A percentile compares a stretch with the other conserved stretches of the same genome.
Evolutionary conservation across 1,140 invertebrate genomes (phyloP).

Genomic region (Rhopalosiphum maidis): DNA sequence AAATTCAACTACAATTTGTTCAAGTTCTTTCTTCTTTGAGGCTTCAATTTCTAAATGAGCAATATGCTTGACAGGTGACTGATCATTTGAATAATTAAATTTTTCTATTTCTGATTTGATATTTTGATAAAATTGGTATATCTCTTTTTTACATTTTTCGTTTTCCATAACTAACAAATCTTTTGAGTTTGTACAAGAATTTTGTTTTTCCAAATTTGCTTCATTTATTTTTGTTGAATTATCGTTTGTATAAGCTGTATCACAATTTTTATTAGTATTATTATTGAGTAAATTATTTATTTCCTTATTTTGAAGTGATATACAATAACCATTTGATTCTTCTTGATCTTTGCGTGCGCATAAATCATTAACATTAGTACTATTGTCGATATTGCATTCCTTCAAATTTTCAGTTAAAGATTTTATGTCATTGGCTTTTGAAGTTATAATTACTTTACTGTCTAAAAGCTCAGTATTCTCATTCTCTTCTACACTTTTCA

Average conservation of each 20-base stretch:
- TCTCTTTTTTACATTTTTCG: background rate
- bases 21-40: conserved; percentile 47
- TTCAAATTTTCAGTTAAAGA: conserved; percentile 23
- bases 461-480: background rate
- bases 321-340: background rate
- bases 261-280: background rate
- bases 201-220: background rate
- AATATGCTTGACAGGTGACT: background rate
- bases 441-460: background rate
- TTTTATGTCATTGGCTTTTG: background rate
- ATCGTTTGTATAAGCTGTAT: background rate
- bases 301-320: background rate
- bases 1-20: conserved; percentile 34
- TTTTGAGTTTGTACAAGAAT: background rate
- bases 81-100: background rate
- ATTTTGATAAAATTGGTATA: conserved; percentile 16
- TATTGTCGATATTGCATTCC: background rate
- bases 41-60: conserved; percentile 52
- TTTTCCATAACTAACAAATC: background rate
- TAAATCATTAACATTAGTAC: no score
- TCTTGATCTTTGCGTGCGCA: no score
- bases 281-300: background rate
- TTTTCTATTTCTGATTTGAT: conserved; percentile 7
- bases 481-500: background rate
- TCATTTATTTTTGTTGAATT: background rate